Evolutionary conservation across 2,888 invertebrate genomes (phyloP).

Genomic region (Ashinkailepas kermadecensis): DNA sequence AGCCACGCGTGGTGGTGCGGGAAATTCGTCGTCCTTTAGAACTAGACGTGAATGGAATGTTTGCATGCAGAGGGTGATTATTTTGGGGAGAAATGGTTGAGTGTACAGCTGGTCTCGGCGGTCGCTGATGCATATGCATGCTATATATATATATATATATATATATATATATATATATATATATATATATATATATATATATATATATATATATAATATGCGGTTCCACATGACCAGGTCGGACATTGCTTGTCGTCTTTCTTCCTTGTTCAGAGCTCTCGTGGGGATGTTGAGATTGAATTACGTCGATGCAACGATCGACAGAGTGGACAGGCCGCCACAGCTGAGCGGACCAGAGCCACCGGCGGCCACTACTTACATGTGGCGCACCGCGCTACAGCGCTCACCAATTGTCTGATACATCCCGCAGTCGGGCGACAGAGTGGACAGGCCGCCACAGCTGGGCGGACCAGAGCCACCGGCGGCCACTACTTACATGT

Average conservation of each 20-base stretch:
- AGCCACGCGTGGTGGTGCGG: too few relatives aligned
- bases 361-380: too few relatives aligned
- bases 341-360: background rate
- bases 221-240: background rate
- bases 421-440: too few relatives aligned
- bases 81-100: too few relatives aligned
- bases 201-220: slow-evolving; percentile 10
- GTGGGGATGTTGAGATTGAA: background rate
- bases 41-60: too few relatives aligned
- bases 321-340: background rate
- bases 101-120: background rate
- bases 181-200: slow-evolving; percentile 8
- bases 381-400: too few relatives aligned
- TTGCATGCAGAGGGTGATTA: too few relatives aligned
- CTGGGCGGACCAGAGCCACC: too few relatives aligned
- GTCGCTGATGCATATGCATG: background rate
- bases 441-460: too few relatives aligned
- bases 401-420: too few relatives aligned
- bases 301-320: background rate
- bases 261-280: background rate
- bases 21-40: too few relatives aligned
- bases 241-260: background rate
- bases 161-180: background rate
- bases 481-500: too few relatives aligned
- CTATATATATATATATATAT: slow-evolving; percentile 1